Base-by-base conservation (phyloP, 2,888 invertebrate genomes). In the Blera fallax region DNA sequence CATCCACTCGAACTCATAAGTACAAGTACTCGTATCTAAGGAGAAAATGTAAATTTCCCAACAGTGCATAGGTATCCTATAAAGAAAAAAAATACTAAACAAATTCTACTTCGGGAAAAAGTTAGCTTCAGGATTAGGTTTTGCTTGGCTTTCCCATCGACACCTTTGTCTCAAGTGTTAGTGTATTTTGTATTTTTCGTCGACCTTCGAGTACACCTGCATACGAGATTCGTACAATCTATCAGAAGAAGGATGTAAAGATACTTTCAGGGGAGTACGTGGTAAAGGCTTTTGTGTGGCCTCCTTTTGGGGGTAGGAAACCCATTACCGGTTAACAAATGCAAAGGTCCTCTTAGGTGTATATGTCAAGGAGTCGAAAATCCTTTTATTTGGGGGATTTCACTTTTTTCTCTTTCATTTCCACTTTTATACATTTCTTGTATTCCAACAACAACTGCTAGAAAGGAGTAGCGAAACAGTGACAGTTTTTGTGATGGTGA, bases 301-400 rank as follows among this genome's bases (percentile, higher is more conserved):
- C 72, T 65, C 16, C 32, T 7, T 21, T 32, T 18, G 67, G 67
- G 67, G 67, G 27, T 54, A 67, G 84, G 50, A 84, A 79, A 74
- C 48, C 79, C 74, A 84, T 84, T 84, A 70, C 74, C 79, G 84
- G 84, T 80, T 65, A 74, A 84, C 84, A 80, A 84, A 84, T 79
- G 74, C 69, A 74, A 62, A 80, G 77, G 77, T 70, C 70, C 77
- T 77, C 10, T 32, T 27, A 43, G 54, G 56, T 69, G 62, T 60
- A 40, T 32, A 24, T 40, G 48, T 60, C 1, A n/a, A 11, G 34
- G 34, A 69, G 43, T 34, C 69, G 43, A 69, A 50, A 60, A 67
- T 69, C 32, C 67, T 54, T 69, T 69, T 60, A 60, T 69, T 77
- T 32, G 8, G 32, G 16, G n/a, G 69, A 43, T 54, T 62, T 43